These are phyloP conservation scores for Nudaria mundana DNA, from an alignment of 2,888 invertebrate genomes.

Conservation along the genomic window DNA sequence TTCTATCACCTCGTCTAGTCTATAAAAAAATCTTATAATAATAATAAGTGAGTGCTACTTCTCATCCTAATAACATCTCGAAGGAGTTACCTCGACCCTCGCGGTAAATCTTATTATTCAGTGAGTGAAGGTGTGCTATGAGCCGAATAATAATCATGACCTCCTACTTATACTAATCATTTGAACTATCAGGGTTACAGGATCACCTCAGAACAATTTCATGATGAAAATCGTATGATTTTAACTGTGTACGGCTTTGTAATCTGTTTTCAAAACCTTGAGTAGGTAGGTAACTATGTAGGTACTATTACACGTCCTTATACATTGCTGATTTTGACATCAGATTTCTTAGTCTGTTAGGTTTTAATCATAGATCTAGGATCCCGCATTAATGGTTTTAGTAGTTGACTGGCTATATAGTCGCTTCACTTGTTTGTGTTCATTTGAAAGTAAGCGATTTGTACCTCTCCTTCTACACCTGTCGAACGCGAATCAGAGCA, in stretches of 20 bases:
- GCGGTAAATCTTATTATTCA: slow-evolving; percentile 60
- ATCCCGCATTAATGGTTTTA: too few relatives aligned
- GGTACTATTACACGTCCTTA: too few relatives aligned
- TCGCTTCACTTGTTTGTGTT: too few relatives aligned
- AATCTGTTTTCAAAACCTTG: neutral
- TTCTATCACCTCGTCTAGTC: slow-evolving; percentile 24
- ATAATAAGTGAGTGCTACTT: slow-evolving; percentile 30
- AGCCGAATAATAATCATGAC: slow-evolving; percentile 58
- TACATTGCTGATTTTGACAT: too few relatives aligned
- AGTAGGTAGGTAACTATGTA: too few relatives aligned
- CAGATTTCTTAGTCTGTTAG: too few relatives aligned
- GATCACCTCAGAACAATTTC: slow-evolving; percentile 33
- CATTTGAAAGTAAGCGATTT: too few relatives aligned
- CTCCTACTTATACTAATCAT: slow-evolving; percentile 49
- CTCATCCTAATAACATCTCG: slow-evolving; percentile 43
- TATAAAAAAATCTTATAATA: slow-evolving; percentile 26
- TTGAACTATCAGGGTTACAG: slow-evolving; percentile 46
- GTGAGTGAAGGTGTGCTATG: slow-evolving; percentile 48
- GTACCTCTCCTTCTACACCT: too few relatives aligned
- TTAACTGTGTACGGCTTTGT: slow-evolving; percentile 2
- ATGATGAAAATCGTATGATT: neutral
- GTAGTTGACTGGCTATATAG: too few relatives aligned
- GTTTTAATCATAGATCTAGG: too few relatives aligned
- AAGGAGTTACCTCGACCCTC: slow-evolving; percentile 46
- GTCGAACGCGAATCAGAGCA: too few relatives aligned